Evolutionary conservation across 1,140 invertebrate species (phyloP), one percentile per base, ranked within the genome.

Genomic region (Listronotus oregonensis): DNA sequence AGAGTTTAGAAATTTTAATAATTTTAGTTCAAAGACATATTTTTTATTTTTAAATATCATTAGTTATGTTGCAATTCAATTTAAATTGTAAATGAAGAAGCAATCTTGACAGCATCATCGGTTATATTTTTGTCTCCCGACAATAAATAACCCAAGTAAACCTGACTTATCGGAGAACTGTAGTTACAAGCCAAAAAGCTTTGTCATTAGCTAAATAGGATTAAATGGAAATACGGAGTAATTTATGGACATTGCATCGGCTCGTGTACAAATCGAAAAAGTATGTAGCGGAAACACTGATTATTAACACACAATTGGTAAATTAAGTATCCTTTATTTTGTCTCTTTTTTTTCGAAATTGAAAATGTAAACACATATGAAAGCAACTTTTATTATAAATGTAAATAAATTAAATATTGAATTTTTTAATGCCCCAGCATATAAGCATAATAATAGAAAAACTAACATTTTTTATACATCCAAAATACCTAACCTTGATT

Each of bases 171-270:
- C 58, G 58, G 58, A 51, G 50, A 61, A 50, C 46, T 61, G 58
- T 61, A 61, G 31, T 51, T 61, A 61, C 58, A 50, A 61, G 47
- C 58, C 58, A 61, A 47, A 61, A 51, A 61, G 58, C 58, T 37
- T 47, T 61, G 58, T 61, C 58, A 61, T 61, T 61, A 61, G 58
- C 58, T 61, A 51, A 61, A 61, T 61, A 42, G 58, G 58, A 61
- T 61, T 61, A 61, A 61, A 61, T 61, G 58, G 58, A 61, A 61
- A 61, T 61, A n/a, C 17, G 32, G 34, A 15, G 37, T 40, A 51
- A 61, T 61, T 51, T 61, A 61, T 61, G 46, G 47, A 51, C 58
- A 61, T 11, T 50, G 58, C 51, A 50, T 50, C 54, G 54, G 6
- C 43, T 43, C 37, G 17, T 56, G 54, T 56, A 15, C 34, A 21